phyloP scores from a whole-genome alignment of 2,888 invertebrate genomes.

The Andrena chrysosceles region DNA sequence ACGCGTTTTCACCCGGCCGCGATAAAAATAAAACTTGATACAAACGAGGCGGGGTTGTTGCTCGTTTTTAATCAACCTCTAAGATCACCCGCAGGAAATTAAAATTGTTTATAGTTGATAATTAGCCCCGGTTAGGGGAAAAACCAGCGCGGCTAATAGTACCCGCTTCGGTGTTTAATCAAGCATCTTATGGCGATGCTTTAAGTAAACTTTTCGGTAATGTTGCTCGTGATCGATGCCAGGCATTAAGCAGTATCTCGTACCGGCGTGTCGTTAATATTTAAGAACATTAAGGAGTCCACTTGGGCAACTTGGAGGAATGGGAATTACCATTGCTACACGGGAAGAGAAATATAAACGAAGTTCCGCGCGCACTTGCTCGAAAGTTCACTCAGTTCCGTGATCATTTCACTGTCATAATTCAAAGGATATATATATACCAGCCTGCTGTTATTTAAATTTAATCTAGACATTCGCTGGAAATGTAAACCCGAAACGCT shows the following conservation, averaged over 20 bases:
- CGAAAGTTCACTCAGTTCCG: neutral
- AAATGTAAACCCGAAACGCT: neutral
- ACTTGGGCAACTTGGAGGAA: conserved; percentile 16
- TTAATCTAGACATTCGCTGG: neutral
- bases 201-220: conserved; percentile 61
- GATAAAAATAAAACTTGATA: conserved; percentile 78
- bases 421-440: conserved; percentile 16
- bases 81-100: conserved; percentile 73
- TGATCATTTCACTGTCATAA: conserved; percentile 10
- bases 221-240: conserved; percentile 62
- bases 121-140: conserved; percentile 69
- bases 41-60: conserved; percentile 66
- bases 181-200: conserved; percentile 64
- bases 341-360: conserved; percentile 37
- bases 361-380: neutral
- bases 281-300: conserved; percentile 18
- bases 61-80: conserved; percentile 75
- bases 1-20: conserved; percentile 63
- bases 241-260: conserved; percentile 42
- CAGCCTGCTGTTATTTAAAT: conserved; percentile 18
- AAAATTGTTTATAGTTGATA: conserved; percentile 78
- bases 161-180: conserved; percentile 63
- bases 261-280: conserved; percentile 45
- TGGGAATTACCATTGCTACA: conserved; percentile 25
- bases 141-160: conserved; percentile 42